Percentiles rank a stretch among this genome's conserved stretches.
These are phyloP conservation scores for Spilogale gracilis DNA, from an alignment of 2,113 vertebrate genomes.

Conservation along the genomic window DNA sequence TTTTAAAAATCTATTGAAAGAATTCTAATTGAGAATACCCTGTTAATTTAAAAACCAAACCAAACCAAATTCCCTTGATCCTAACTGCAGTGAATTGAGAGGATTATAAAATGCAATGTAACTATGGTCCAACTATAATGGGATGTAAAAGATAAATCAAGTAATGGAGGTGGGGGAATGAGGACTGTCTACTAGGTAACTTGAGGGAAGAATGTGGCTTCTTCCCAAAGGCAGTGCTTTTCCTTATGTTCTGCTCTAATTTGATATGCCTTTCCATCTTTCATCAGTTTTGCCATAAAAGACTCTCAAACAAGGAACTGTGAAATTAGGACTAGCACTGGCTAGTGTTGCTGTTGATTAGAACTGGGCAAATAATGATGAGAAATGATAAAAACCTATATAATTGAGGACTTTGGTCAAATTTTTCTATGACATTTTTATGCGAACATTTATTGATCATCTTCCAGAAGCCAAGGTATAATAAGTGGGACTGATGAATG, in stretches of 20 bases:
- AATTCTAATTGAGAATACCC: slow-evolving; percentile 7
- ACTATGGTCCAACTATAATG: neutral
- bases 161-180: neutral
- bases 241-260: neutral
- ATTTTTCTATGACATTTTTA: neutral
- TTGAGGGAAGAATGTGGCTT: neutral
- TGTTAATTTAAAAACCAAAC: neutral
- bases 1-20: neutral
- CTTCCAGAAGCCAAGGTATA: neutral
- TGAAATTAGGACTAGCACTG: neutral
- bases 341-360: neutral
- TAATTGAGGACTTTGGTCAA: neutral
- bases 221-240: neutral
- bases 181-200: neutral
- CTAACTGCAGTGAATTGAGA: neutral
- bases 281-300: neutral
- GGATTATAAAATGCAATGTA: neutral
- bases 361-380: neutral
- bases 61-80: neutral
- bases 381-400: neutral
- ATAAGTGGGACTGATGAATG: neutral
- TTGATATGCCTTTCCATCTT: neutral
- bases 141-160: neutral
- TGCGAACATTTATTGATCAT: neutral
- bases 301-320: neutral